Evolutionary conservation across 2,113 vertebrate species (phyloP).

Genomic region (Muscicapa adusta): DNA sequence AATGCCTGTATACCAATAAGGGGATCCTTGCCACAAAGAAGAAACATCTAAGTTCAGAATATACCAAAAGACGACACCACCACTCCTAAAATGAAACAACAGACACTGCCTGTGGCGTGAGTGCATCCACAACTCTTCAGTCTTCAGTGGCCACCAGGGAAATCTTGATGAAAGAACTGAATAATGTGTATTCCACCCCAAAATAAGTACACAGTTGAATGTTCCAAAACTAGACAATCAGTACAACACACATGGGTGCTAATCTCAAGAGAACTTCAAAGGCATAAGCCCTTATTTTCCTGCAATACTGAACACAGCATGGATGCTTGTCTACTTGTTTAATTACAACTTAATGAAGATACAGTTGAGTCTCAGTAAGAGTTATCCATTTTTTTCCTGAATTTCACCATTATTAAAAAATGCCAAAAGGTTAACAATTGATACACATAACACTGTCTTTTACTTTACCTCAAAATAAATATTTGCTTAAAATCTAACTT

Average conservation of each 20-base stretch:
- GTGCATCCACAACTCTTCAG: neutral
- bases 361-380: neutral
- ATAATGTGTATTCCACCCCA: neutral
- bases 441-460: neutral
- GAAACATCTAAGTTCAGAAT: neutral
- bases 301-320: neutral
- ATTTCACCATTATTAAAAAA: neutral
- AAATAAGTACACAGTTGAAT: neutral
- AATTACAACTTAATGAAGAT: neutral
- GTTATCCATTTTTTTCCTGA: accelerated
- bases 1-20: neutral
- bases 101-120: neutral
- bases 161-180: neutral
- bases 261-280: neutral
- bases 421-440: neutral
- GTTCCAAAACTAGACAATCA: neutral
- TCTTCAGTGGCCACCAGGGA: neutral
- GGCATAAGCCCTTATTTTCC: neutral
- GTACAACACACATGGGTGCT: neutral
- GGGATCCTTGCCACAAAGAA: neutral
- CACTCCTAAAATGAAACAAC: neutral
- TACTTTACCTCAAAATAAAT: neutral
- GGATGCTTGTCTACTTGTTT: neutral
- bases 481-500: neutral
- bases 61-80: neutral